These are phyloP conservation scores for Homarus americanus DNA, from an alignment of 1,140 invertebrate genomes.

Conservation along the genomic window DNA sequence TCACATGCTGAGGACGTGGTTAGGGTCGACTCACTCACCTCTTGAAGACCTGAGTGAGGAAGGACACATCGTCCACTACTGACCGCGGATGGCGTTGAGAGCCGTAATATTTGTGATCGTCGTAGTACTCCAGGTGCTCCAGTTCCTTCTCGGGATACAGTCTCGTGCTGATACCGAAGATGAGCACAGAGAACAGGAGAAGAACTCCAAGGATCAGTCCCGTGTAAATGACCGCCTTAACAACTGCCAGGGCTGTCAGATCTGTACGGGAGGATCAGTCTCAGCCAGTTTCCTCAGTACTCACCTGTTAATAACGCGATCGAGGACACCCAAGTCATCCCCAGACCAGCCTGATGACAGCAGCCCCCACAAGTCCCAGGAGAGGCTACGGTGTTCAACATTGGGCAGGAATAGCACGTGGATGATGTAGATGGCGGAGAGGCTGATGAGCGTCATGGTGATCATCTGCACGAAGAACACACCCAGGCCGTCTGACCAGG, in stretches of 20 bases:
- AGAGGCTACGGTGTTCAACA: background rate
- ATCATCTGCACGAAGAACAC: constrained; percentile 14
- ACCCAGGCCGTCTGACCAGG: constrained; percentile 4
- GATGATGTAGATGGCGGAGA: background rate
- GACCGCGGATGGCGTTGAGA: background rate
- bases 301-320: background rate
- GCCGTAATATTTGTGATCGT: too few relatives aligned
- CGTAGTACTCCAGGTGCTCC: background rate
- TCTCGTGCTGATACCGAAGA: constrained; percentile 8
- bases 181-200: background rate
- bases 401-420: background rate
- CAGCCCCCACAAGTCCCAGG: constrained; percentile 1
- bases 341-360: background rate
- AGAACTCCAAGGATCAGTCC: background rate
- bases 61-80: background rate
- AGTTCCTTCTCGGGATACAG: background rate
- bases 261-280: too few relatives aligned
- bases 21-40: constrained; percentile 1
- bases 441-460: background rate
- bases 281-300: too few relatives aligned
- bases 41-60: background rate
- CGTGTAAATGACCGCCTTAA: background rate
- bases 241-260: background rate
- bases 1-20: too few relatives aligned
- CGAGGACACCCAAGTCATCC: background rate